Percentiles rank a stretch among this genome's conserved stretches.
Conservation (phyloP, 2,888 invertebrate species). For the Theodoxus fluviatilis region DNA sequence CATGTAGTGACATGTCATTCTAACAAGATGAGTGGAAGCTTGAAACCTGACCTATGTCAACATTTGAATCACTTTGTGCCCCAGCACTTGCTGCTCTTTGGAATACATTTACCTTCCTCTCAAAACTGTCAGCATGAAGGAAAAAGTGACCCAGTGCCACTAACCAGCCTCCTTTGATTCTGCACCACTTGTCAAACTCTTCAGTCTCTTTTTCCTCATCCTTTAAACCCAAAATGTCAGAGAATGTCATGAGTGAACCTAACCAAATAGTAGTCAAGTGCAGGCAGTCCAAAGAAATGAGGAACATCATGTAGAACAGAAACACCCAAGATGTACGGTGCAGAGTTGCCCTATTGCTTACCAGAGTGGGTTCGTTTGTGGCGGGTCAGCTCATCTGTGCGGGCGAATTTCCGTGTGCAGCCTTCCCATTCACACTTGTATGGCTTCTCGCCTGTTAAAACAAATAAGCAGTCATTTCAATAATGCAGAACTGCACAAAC, state of each 20-base stretch:
- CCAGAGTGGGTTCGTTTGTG: constrained; percentile 73
- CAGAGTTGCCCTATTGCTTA: constrained; percentile 28
- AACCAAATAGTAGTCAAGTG: neutral
- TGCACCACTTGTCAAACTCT: no score
- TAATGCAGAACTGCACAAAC: neutral
- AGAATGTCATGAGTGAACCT: neutral
- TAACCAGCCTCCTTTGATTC: no score
- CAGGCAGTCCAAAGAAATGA: neutral
- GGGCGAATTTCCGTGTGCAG: constrained; percentile 74
- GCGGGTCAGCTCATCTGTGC: constrained; percentile 74
- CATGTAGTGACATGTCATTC: no score
- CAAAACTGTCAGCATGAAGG: no score
- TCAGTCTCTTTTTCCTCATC: neutral
- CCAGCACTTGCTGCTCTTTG: no score
- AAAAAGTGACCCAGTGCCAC: no score
- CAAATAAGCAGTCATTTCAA: neutral
- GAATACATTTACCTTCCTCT: no score
- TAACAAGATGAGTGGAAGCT: no score
- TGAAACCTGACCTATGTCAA: no score
- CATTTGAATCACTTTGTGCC: no score
- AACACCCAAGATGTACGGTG: neutral
- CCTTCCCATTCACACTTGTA: constrained; percentile 73
- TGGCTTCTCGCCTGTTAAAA: constrained; percentile 71
- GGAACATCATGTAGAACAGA: neutral
- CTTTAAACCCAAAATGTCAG: neutral